These are phyloP conservation scores for Gymnothorax javanicus DNA, from an alignment of 2,797 vertebrate species.

Conservation along the genomic window DNA sequence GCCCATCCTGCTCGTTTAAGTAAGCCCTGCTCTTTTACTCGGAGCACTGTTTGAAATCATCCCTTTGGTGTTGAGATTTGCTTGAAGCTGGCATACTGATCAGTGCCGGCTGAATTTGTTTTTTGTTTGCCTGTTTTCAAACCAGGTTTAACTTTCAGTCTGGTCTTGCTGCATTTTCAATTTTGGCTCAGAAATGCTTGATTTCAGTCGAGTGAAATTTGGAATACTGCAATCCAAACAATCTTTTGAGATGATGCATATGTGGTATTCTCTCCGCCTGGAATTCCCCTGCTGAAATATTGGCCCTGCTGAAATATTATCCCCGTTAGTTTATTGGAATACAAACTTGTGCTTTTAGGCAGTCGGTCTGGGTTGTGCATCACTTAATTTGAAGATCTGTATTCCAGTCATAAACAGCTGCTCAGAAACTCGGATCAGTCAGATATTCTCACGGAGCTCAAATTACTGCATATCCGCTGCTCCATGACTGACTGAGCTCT, in stretches of 20 bases:
- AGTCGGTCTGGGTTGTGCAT: not conserved
- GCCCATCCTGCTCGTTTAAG: constrained; percentile 29
- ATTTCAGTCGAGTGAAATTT: not conserved
- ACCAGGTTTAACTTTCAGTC: not conserved
- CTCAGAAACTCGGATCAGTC: not conserved
- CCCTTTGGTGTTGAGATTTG: constrained; percentile 41
- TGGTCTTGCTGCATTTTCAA: not conserved
- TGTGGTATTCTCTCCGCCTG: not conserved
- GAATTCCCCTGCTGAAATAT: not conserved
- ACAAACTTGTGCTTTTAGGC: not conserved
- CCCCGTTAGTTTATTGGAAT: not conserved
- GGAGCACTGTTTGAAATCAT: constrained; percentile 33
- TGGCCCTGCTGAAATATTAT: not conserved
- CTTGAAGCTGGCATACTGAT: constrained; percentile 46
- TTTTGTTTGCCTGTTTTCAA: constrained; percentile 26
- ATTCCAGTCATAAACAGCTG: not conserved
- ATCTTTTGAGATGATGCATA: not conserved
- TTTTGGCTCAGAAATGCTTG: not conserved
- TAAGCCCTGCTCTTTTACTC: not conserved
- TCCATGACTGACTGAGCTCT: too few relatives aligned
- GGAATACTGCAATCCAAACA: not conserved
- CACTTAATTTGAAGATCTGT: not conserved
- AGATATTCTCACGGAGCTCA: not conserved
- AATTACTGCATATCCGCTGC: not conserved
- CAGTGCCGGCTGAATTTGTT: constrained; percentile 30